Base-by-base conservation (phyloP, 2,888 invertebrate species). In the Pharmacophagus antenor region DNA sequence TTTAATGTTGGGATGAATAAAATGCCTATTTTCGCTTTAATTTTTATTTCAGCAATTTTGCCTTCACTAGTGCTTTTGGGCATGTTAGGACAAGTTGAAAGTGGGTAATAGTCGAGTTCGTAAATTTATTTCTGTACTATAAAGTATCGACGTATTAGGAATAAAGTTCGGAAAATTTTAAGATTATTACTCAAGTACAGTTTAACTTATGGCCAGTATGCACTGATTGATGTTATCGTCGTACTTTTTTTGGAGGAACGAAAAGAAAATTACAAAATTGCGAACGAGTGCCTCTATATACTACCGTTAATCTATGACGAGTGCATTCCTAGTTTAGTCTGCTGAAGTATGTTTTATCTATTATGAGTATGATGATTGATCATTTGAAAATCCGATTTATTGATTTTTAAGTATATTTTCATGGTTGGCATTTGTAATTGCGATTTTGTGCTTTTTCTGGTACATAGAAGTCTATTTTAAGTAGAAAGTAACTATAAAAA, bases 401-500 rank as follows among this genome's bases (percentile, higher is more conserved):
- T 44, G 42, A 44, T 44, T 44, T 18, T n/a, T 64, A 22, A 22
- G 22, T 48, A 23, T 49, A 49, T 18, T 49, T 49, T 22, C 17
- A 15, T 47, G 4, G 2, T 21, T 47, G 15, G 12, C 8, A 20
- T 47, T 20, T n/a, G n/a, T n/a, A 17, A 48, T 17, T 48, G 10
- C 6, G 15, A 10, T 48, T 17, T 23, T 25, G 17, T 41, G 25
- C 31, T 49, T 44, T 21, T 22, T 27, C 37, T 22, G 7, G 12
- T 22, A 18, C 12, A 12, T 25, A 25, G 15, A 20, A 17, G n/a
- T n/a, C n/a, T 25, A 25, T 8, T 46, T 21, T 20, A 17, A 18
- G 17, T n/a, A 48, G 17, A 18, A 46, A 22, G 23, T 23, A 48
- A 22, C 12, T 10, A 48, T 2, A 54, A 58, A 21, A 23, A 84